Evolutionary conservation across 2,797 vertebrate genomes (phyloP).

Genomic region (Hoplostethus atlanticus): DNA sequence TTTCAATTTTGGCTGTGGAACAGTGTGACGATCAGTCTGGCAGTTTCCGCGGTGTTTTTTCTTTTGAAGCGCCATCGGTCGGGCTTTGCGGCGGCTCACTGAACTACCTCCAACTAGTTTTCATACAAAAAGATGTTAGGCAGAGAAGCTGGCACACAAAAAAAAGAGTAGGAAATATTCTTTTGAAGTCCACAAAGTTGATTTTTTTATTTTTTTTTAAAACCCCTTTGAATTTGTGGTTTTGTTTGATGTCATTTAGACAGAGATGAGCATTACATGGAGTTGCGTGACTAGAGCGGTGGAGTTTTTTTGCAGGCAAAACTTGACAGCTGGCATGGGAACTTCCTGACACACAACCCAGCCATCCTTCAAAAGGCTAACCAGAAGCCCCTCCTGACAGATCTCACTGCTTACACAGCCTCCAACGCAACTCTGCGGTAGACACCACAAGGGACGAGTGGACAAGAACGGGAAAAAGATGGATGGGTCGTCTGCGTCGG

Average conservation of each 20-base stretch:
- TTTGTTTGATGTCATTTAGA: too few species aligned
- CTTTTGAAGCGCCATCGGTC: slow-evolving; percentile 12
- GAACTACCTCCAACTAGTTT: too few species aligned
- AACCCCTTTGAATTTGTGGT: too few species aligned
- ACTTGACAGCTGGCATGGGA: background rate
- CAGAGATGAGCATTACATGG: background rate
- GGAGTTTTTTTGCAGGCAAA: background rate
- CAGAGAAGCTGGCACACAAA: too few species aligned
- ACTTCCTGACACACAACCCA: background rate
- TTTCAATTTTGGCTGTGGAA: slow-evolving; percentile 13
- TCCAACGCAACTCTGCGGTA: slow-evolving; percentile 11
- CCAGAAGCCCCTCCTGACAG: slow-evolving; percentile 11
- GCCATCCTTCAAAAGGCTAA: slow-evolving; percentile 13
- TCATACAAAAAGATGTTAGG: too few species aligned
- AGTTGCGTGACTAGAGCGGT: background rate
- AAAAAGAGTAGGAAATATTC: too few species aligned
- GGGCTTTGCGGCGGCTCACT: too few species aligned
- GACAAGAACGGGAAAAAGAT: background rate
- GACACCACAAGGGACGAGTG: slow-evolving; percentile 8
- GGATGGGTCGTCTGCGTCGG: background rate
- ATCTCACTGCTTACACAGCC: slow-evolving; percentile 4
- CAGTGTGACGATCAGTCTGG: background rate
- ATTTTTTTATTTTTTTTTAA: too few species aligned
- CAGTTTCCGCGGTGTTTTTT: slow-evolving; percentile 19
- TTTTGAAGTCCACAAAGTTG: too few species aligned